These are phyloP conservation scores for Petrocephalus schoutedeni DNA, from an alignment of 2,797 vertebrate genomes.

Conservation along the genomic window DNA sequence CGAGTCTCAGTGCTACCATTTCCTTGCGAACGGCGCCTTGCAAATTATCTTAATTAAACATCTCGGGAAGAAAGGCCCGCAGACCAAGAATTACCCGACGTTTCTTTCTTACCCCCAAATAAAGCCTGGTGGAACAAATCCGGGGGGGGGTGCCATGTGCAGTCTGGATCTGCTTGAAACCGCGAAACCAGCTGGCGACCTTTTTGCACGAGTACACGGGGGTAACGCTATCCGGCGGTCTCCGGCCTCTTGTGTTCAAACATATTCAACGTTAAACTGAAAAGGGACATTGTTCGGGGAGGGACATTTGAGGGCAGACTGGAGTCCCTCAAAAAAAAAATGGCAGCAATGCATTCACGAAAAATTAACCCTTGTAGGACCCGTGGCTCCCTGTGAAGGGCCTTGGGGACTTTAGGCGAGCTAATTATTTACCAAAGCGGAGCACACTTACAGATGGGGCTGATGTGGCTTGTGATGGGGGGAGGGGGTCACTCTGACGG, in stretches of 20 bases:
- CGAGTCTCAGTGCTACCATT: not conserved
- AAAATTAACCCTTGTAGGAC: slow-evolving; percentile 53
- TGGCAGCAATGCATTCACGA: slow-evolving; percentile 56
- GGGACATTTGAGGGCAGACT: slow-evolving; percentile 16
- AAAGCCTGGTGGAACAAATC: not conserved
- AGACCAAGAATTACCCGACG: not conserved
- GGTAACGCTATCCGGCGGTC: slow-evolving; percentile 24
- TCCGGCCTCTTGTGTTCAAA: slow-evolving; percentile 29
- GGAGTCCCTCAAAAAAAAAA: slow-evolving; percentile 41
- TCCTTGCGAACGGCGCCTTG: not conserved
- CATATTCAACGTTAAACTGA: slow-evolving; percentile 28
- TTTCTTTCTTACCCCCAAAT: not conserved
- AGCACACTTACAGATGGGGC: not conserved
- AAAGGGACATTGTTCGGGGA: slow-evolving; percentile 28
- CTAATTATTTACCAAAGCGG: slow-evolving; percentile 44
- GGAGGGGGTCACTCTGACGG: slow-evolving; percentile 55
- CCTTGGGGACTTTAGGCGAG: slow-evolving; percentile 51
- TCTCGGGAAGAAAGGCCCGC: not conserved
- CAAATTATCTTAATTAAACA: slow-evolving; percentile 10
- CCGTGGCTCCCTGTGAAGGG: slow-evolving; percentile 59
- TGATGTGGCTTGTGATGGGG: slow-evolving; percentile 57
- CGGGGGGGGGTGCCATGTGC: not conserved
- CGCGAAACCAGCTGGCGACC: not conserved
- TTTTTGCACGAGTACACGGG: not conserved
- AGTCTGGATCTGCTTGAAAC: not conserved